Percentiles rank a stretch among this genome's conserved stretches.
These are phyloP conservation scores for Platysternon megacephalum DNA, from an alignment of 2,113 vertebrate species.

Conservation along the genomic window DNA sequence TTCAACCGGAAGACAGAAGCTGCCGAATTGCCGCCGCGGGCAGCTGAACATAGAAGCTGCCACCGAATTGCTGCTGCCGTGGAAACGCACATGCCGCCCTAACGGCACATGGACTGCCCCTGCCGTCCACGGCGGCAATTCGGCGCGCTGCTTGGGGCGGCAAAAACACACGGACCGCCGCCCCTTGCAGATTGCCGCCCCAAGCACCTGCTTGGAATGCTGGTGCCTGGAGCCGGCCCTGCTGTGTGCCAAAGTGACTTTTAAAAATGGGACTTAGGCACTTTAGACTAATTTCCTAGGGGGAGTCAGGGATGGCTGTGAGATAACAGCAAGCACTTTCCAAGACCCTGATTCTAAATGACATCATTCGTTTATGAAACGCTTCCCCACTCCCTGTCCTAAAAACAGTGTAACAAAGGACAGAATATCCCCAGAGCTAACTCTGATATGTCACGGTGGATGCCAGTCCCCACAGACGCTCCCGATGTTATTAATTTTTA, in stretches of 20 bases:
- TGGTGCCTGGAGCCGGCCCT: too few species aligned
- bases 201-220: too few species aligned
- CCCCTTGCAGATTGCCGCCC: too few species aligned
- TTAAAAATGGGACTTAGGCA: background rate
- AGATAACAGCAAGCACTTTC: constrained; percentile 11
- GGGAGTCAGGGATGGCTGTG: background rate
- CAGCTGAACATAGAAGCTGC: too few species aligned
- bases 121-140: too few species aligned
- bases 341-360: background rate
- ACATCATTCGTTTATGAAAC: background rate
- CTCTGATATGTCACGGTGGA: constrained; percentile 48
- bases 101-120: too few species aligned
- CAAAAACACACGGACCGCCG: too few species aligned
- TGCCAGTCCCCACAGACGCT: constrained; percentile 70
- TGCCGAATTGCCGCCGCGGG: too few species aligned
- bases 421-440: constrained; percentile 18
- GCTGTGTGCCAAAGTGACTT: background rate
- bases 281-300: rapidly evolving
- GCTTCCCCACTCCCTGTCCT: background rate
- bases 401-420: constrained; percentile 54
- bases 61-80: too few species aligned
- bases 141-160: too few species aligned
- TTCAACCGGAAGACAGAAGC: too few species aligned
- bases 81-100: too few species aligned
- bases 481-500: constrained; percentile 82